Percentiles rank a stretch among this genome's conserved stretches.
Evolutionary conservation across 2,888 invertebrate species (phyloP).

Genomic region (Polydesmus complanatus): DNA sequence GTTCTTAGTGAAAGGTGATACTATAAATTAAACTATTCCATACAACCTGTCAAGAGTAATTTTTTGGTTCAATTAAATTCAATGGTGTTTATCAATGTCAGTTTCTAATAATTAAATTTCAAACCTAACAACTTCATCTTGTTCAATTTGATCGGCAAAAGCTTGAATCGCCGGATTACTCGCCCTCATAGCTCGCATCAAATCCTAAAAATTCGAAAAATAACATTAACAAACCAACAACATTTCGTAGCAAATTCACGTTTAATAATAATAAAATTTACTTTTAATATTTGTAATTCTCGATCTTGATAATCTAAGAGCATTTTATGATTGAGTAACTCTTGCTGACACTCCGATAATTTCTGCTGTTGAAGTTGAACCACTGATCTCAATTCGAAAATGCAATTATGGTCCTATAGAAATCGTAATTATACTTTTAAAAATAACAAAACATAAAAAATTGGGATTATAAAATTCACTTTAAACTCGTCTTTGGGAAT

Average conservation of each 20-base stretch:
- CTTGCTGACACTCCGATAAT: slow-evolving; percentile 70
- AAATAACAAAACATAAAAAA: background rate
- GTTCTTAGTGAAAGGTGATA: too few species aligned
- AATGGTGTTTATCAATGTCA: too few species aligned
- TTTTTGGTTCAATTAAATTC: too few species aligned
- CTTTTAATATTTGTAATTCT: slow-evolving; percentile 74
- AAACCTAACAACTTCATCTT: slow-evolving; percentile 66
- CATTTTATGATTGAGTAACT: slow-evolving; percentile 69
- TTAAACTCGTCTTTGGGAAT: slow-evolving; percentile 89
- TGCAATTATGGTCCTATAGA: slow-evolving; percentile 71
- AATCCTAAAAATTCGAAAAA: slow-evolving; percentile 60
- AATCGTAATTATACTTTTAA: slow-evolving; percentile 3
- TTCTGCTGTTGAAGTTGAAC: slow-evolving; percentile 77
- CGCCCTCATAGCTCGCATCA: slow-evolving; percentile 82
- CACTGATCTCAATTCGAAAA: slow-evolving; percentile 67
- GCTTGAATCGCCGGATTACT: slow-evolving; percentile 85
- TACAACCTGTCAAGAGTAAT: too few species aligned
- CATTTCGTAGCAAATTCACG: too few species aligned
- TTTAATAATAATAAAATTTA: too few species aligned
- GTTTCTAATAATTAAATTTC: background rate
- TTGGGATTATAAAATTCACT: slow-evolving; percentile 27
- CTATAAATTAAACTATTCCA: too few species aligned
- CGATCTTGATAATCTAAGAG: slow-evolving; percentile 78
- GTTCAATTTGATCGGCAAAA: slow-evolving; percentile 85
- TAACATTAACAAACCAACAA: too few species aligned